phyloP scores from a whole-genome alignment of 2,888 invertebrate genomes.

The Cerastoderma edule region DNA sequence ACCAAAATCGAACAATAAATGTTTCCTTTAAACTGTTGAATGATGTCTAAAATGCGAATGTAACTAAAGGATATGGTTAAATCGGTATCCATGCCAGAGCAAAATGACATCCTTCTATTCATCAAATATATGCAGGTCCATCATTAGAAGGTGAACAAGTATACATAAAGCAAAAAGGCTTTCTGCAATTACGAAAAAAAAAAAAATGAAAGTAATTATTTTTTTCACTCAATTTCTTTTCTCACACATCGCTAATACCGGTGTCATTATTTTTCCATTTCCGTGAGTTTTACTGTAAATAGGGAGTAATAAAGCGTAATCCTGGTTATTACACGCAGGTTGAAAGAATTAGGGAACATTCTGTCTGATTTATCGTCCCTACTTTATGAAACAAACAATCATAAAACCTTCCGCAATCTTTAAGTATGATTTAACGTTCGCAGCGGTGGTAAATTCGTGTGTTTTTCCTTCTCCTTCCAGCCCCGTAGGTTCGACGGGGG shows the following conservation, averaged over 20 bases:
- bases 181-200: neutral
- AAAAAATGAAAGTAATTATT: no score
- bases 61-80: no score
- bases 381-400: constrained; percentile 44
- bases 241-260: constrained; percentile 47
- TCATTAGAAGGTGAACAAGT: neutral
- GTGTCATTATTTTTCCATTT: constrained; percentile 46
- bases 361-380: constrained; percentile 47
- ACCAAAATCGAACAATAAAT: no score
- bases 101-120: no score
- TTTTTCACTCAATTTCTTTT: constrained; percentile 44
- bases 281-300: constrained; percentile 36
- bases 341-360: constrained; percentile 41
- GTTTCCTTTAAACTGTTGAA: no score
- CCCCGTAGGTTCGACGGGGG: constrained; percentile 23
- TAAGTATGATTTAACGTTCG: constrained; percentile 48
- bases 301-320: constrained; percentile 42
- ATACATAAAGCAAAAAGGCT: neutral
- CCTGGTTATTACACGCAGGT: constrained; percentile 46
- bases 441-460: constrained; percentile 36
- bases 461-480: no score
- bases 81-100: no score
- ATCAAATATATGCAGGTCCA: no score
- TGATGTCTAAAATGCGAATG: no score
- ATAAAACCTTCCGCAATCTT: constrained; percentile 48